Evolutionary conservation across 2,888 invertebrate genomes (phyloP).

Genomic region (Baronia brevicornis): DNA sequence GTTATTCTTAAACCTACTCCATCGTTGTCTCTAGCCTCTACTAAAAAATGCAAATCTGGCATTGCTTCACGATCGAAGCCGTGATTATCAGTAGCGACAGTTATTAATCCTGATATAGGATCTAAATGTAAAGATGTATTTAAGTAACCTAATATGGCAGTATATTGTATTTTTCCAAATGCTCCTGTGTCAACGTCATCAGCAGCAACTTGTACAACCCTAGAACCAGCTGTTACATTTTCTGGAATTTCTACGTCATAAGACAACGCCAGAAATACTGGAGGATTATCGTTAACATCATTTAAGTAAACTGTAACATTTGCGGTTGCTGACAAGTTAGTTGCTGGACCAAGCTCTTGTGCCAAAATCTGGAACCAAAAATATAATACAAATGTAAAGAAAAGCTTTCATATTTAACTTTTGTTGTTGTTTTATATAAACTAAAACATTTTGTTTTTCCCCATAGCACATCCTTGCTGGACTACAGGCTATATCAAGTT

Average conservation of each 20-base stretch:
- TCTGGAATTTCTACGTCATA: conserved; percentile 88
- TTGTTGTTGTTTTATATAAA: no score
- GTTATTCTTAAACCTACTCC: conserved; percentile 86
- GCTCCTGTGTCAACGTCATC: conserved; percentile 87
- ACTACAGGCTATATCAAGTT: no score
- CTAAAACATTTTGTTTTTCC: no score
- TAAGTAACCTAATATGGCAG: conserved; percentile 83
- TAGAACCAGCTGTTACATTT: conserved; percentile 84
- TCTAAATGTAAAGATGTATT: conserved; percentile 88
- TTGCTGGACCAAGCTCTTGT: conserved; percentile 85
- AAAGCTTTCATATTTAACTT: no score
- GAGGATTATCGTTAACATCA: conserved; percentile 92
- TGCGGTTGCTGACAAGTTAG: conserved; percentile 83
- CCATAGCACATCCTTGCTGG: no score
- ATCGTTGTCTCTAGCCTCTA: conserved; percentile 92
- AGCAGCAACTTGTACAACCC: conserved; percentile 85
- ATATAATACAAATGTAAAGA: conserved; percentile 6
- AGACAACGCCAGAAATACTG: conserved; percentile 82
- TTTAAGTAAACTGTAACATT: conserved; percentile 87
- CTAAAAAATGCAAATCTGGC: conserved; percentile 84
- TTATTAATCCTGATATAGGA: conserved; percentile 85
- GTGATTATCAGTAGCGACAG: conserved; percentile 83
- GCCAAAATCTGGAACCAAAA: conserved; percentile 80
- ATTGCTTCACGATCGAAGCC: conserved; percentile 89
- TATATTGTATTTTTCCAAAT: conserved; percentile 86